phyloP scores from a whole-genome alignment of 37 sponge, comb jelly and placozoan species.

The Tethya wilhelma region DNA sequence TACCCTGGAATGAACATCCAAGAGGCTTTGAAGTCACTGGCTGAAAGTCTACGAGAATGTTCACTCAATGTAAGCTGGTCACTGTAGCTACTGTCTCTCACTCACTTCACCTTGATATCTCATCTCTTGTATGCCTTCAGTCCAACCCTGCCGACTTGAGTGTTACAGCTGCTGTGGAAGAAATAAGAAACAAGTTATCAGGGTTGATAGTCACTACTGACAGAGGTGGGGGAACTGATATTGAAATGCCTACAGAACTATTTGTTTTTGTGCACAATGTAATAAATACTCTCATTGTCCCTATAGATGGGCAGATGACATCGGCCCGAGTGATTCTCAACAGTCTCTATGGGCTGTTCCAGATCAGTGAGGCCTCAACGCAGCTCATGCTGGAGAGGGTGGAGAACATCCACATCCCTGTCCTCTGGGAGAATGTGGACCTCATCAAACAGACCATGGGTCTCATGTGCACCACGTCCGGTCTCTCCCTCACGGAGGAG shows the following conservation, averaged over 20 bases:
- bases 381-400: conserved; percentile 38
- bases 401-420: conserved; percentile 59
- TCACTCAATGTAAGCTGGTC: conserved; percentile 30
- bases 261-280: not conserved
- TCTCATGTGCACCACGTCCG: conserved; percentile 66
- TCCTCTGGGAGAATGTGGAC: conserved; percentile 67
- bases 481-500: conserved; percentile 63
- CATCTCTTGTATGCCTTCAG: conserved; percentile 6
- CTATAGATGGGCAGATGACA: conserved; percentile 14
- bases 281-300: not conserved
- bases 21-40: conserved; percentile 36
- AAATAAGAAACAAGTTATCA: conserved; percentile 58
- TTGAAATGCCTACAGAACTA: not conserved
- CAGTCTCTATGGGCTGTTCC: conserved; percentile 60
- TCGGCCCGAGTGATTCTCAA: conserved; percentile 67
- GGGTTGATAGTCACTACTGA: not conserved
- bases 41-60: conserved; percentile 42
- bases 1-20: conserved; percentile 51
- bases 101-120: not conserved
- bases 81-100: not conserved
- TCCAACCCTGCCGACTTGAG: conserved; percentile 38
- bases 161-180: conserved; percentile 64
- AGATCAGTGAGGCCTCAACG: conserved; percentile 41
- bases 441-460: conserved; percentile 71
- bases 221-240: not conserved